Conservation (phyloP, 1,140 invertebrate species). For the Ridgeia piscesae region DNA sequence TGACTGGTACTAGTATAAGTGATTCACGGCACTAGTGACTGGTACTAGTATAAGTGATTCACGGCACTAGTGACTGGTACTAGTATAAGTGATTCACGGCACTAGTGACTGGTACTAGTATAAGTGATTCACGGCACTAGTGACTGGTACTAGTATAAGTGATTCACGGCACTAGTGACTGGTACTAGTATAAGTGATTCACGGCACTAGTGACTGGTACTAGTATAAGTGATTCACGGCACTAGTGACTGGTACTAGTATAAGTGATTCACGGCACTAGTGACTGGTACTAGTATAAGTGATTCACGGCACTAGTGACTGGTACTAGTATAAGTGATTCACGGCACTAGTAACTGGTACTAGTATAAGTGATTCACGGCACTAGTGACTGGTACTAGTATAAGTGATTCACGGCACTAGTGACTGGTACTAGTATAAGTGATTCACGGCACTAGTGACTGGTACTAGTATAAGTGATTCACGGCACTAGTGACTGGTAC, state of each 20-base stretch:
- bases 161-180: neutral
- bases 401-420: neutral
- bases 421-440: neutral
- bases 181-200: neutral
- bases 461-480: neutral
- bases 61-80: neutral
- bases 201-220: neutral
- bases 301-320: neutral
- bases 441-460: neutral
- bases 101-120: neutral
- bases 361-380: neutral
- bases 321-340: neutral
- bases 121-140: neutral
- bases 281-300: neutral
- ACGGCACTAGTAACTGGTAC: neutral
- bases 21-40: neutral
- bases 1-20: neutral
- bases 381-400: neutral
- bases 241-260: neutral
- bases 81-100: neutral
- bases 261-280: neutral
- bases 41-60: neutral
- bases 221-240: neutral
- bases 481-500: neutral
- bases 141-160: neutral